Percentiles rank a stretch among this genome's conserved stretches.
Evolutionary conservation across 1,140 invertebrate genomes (phyloP).

Genomic region (Trinorchestia longiramus): DNA sequence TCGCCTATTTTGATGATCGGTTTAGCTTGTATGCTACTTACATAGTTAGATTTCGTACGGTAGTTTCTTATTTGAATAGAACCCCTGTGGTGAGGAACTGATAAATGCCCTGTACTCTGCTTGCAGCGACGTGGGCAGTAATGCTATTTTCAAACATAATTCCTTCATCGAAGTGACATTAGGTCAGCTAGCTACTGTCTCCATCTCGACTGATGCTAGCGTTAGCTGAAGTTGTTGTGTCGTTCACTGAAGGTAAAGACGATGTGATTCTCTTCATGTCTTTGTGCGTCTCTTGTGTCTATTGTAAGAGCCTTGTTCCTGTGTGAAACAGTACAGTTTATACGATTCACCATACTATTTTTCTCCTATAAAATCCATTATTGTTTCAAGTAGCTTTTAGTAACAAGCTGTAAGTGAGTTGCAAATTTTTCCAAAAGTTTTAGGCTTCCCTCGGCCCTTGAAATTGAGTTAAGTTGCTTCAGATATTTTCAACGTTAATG

Average conservation of each 20-base stretch:
- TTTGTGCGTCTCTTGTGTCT: not conserved
- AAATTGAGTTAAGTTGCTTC: not conserved
- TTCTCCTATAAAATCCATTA: not conserved
- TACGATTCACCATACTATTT: not conserved
- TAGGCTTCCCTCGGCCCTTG: not conserved
- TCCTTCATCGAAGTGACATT: not conserved
- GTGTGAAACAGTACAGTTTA: not conserved
- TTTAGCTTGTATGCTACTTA: not conserved
- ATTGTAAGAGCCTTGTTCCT: not conserved
- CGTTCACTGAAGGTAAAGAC: not conserved
- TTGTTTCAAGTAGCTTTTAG: not conserved
- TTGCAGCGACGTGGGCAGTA: not conserved
- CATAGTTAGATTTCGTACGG: not conserved
- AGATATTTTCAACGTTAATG: not conserved
- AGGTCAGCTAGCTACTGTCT: not conserved
- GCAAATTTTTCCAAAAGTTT: not conserved
- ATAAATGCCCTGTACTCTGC: no score
- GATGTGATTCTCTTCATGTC: not conserved
- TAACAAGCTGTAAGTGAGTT: not conserved
- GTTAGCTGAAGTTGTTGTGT: not conserved
- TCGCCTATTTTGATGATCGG: not conserved
- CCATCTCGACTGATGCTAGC: not conserved
- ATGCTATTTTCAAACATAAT: not conserved
- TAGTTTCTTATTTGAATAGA: no score
- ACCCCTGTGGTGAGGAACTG: no score